Conservation (phyloP, 1,140 invertebrate genomes). For the Asbolus verrucosus region DNA sequence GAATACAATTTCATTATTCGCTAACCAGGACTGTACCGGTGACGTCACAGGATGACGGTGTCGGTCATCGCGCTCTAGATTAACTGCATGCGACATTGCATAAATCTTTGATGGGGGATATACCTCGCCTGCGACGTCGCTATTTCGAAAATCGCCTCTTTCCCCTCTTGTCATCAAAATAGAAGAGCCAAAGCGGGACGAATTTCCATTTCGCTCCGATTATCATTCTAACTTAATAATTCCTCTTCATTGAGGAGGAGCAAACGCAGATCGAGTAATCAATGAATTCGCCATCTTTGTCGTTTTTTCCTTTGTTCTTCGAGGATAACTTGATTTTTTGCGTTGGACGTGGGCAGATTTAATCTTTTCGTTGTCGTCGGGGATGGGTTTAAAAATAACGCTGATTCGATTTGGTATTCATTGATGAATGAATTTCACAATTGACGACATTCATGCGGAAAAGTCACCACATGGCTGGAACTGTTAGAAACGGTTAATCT, state of each 20-base stretch:
- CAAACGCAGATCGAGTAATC: slow-evolving; percentile 32
- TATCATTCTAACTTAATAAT: slow-evolving; percentile 21
- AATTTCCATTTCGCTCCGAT: not conserved
- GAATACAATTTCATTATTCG: slow-evolving; percentile 6
- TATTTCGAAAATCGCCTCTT: not conserved
- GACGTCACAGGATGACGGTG: slow-evolving; percentile 44
- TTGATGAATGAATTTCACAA: too few species aligned
- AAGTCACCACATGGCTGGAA: too few species aligned
- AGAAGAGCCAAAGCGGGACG: too few species aligned
- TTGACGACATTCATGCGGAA: too few species aligned
- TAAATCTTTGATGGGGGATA: slow-evolving; percentile 28
- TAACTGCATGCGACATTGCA: slow-evolving; percentile 44
- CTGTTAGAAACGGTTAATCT: too few species aligned
- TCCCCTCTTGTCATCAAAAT: not conserved
- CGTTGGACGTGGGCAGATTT: not conserved
- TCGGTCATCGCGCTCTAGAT: slow-evolving; percentile 45
- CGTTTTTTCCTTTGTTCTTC: slow-evolving; percentile 5
- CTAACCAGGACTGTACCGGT: slow-evolving; percentile 23
- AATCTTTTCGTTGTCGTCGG: not conserved
- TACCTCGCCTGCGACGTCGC: slow-evolving; percentile 18
- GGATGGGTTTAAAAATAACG: too few species aligned
- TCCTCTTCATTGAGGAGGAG: slow-evolving; percentile 10
- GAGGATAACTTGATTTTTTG: not conserved
- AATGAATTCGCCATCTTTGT: slow-evolving; percentile 26
- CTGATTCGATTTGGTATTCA: too few species aligned